A percentile compares a stretch with the other conserved stretches of the same genome.
phyloP scores from a whole-genome alignment of 2,113 vertebrate species.

The Gorsachius goisagi region DNA sequence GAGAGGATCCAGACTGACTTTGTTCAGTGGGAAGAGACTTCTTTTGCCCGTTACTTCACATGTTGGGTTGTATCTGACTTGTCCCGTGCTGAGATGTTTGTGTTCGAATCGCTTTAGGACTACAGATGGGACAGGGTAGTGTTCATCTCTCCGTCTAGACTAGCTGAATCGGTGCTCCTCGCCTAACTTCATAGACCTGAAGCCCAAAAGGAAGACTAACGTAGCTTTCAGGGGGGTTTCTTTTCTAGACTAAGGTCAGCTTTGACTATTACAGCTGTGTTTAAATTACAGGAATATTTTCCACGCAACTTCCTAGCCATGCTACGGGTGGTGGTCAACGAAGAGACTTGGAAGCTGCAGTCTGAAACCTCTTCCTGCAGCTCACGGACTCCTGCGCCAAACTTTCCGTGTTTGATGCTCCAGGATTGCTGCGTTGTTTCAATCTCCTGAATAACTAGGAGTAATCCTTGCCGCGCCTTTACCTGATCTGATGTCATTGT shows the following conservation, averaged over 20 bases:
- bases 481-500: fast-evolving
- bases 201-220: neutral
- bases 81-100: neutral
- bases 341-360: neutral
- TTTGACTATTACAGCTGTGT: neutral
- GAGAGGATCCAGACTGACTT: neutral
- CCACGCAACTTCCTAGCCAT: neutral
- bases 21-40: too few species aligned
- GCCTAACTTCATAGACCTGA: neutral
- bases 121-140: too few species aligned
- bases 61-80: too few species aligned
- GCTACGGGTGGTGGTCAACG: fast-evolving
- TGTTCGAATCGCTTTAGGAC: neutral
- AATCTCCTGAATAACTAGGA: too few species aligned
- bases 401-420: neutral
- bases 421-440: fast-evolving
- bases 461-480: neutral
- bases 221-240: neutral
- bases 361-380: neutral
- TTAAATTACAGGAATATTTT: neutral
- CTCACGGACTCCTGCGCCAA: fast-evolving
- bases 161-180: fast-evolving
- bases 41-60: neutral
- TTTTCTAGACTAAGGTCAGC: neutral
- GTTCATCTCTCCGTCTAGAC: neutral